phyloP scores from a whole-genome alignment of 2,888 invertebrate genomes.

The Aproaerema taeniolella region DNA sequence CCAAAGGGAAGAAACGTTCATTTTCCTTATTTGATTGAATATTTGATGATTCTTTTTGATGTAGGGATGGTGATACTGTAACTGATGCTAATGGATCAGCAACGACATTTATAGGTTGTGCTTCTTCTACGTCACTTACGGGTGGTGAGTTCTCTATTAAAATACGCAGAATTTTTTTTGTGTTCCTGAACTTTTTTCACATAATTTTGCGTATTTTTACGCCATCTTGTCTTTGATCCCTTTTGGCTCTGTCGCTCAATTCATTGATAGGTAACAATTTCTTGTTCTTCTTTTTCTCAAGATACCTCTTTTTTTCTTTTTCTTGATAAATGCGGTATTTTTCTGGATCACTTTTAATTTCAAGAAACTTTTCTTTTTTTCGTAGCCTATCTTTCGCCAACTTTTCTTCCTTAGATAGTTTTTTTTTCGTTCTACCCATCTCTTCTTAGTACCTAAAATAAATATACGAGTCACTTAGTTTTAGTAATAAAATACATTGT shows the following conservation, averaged over 20 bases:
- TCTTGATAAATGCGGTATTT: background rate
- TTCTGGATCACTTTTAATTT: constrained; percentile 5
- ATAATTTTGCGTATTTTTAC: background rate
- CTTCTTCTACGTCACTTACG: background rate
- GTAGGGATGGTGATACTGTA: background rate
- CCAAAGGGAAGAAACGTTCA: too few species aligned
- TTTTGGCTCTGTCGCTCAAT: background rate
- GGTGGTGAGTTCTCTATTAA: constrained; percentile 2
- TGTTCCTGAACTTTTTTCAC: background rate
- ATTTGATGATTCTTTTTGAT: background rate
- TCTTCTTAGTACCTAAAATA: too few species aligned
- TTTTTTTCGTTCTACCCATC: background rate
- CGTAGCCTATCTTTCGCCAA: background rate
- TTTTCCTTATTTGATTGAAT: background rate
- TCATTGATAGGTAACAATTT: background rate
- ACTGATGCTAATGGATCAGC: too few species aligned
- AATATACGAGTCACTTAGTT: too few species aligned
- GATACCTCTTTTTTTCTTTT: background rate
- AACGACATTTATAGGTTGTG: too few species aligned
- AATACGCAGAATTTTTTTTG: background rate
- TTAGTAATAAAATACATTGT: too few species aligned
- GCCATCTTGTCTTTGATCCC: background rate
- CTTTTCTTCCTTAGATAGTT: background rate
- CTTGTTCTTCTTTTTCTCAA: constrained; percentile 1
- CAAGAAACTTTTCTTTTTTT: constrained; percentile 1